phyloP scores from a whole-genome alignment of 1,140 invertebrate genomes.

The Formica selysi region DNA sequence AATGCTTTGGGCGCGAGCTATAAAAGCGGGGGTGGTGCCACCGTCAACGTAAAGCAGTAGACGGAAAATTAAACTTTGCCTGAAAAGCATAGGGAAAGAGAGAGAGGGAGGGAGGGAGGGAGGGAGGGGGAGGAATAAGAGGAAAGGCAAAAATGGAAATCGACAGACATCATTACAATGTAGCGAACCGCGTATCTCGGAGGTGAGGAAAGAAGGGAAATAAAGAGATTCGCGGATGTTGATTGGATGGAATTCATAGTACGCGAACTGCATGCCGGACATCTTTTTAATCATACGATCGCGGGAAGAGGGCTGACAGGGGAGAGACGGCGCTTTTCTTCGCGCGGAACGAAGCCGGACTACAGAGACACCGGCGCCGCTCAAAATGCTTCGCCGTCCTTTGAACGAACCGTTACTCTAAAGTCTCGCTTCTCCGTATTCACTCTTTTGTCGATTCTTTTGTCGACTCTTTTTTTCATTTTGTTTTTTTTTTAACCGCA shows the following conservation, averaged over 20 bases:
- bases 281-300: conserved; percentile 67
- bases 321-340: conserved; percentile 36
- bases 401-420: conserved; percentile 41
- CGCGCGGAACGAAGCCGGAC: conserved; percentile 16
- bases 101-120: background rate
- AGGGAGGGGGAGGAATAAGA: background rate
- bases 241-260: conserved; percentile 63
- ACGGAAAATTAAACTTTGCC: conserved; percentile 60
- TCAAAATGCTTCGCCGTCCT: conserved; percentile 21
- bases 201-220: background rate
- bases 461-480: background rate
- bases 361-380: background rate
- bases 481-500: background rate
- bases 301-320: conserved; percentile 1
- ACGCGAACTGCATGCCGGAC: conserved; percentile 25
- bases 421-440: conserved; percentile 44
- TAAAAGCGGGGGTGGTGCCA: conserved; percentile 19
- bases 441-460: conserved; percentile 29
- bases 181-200: conserved; percentile 44
- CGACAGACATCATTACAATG: conserved; percentile 41
- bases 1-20: conserved; percentile 52
- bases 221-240: conserved; percentile 60
- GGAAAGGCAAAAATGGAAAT: conserved; percentile 46
- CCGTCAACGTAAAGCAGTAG: conserved; percentile 27
- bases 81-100: conserved; percentile 6